Conservation (phyloP, 1,140 invertebrate genomes). For the Ceratitis capitata region DNA sequence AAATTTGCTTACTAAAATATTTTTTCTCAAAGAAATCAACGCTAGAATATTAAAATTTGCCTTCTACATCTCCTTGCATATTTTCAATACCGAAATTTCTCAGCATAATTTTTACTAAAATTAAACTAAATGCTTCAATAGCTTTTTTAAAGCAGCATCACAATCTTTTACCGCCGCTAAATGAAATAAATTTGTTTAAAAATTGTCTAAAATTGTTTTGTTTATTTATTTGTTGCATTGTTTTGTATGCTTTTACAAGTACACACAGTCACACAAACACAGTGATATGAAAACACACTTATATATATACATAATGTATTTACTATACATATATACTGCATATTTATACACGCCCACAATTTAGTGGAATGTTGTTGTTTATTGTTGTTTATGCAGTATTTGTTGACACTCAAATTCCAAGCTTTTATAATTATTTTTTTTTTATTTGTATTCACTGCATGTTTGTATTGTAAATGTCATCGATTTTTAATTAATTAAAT, state of each 20-base stretch:
- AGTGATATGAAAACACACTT: background rate
- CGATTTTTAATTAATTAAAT: background rate
- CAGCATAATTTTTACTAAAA: background rate
- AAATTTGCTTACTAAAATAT: too few species aligned
- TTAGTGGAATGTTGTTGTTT: background rate
- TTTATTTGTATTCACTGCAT: background rate
- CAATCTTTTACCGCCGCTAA: background rate
- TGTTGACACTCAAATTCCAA: background rate
- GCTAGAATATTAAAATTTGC: too few species aligned
- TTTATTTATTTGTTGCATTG: conserved; percentile 25
- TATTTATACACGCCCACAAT: conserved; percentile 8
- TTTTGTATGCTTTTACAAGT: background rate
- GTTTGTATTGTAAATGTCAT: background rate
- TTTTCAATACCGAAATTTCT: too few species aligned
- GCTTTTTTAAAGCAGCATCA: background rate
- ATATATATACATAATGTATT: conserved; percentile 4
- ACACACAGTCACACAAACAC: background rate
- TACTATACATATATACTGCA: background rate
- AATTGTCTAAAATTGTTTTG: background rate
- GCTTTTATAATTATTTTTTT: background rate
- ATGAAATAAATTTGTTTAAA: background rate
- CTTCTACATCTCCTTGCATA: too few species aligned
- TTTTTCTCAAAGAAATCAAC: too few species aligned
- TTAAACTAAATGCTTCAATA: background rate
- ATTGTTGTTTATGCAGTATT: background rate